Base-by-base conservation (phyloP, 2,888 invertebrate species). In the Tanytarsus gracilentus region DNA sequence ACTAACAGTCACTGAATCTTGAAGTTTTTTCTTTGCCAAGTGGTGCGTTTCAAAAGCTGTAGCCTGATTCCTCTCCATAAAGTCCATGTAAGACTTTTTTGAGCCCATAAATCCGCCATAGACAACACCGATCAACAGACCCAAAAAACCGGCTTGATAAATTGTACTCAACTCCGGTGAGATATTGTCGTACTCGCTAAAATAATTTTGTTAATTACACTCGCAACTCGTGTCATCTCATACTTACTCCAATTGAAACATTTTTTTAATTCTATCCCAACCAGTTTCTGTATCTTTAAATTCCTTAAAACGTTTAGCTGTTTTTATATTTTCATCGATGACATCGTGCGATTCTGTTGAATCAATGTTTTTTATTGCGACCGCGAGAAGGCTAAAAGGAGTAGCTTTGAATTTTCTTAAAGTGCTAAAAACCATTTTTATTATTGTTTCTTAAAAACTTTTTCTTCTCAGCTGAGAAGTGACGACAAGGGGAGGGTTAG, bases 31-130 rank as follows among this genome's bases (percentile, higher is more conserved):
- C 82, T 86, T 84, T 3, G 88, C 88, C 58, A 86, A 80, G 6
- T 79, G 69, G 63, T 83, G 83, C 55, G 78, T 78, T 53, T 72
- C 73, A 69, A 83, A 88, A 53, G 78, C 76, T 3, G 86, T 83
- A 7, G 86, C 88, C 74, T 86, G 80, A 72, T 88, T 87, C 64
- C 77, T 84, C 69, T 81, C 81, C 70, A 88, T 80, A 65, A 87
- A 88, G 66, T 81, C 76, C 40, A 81, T 63, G 66, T 84, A 85
- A 1, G 84, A 78, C 3, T 69, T 68, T 65, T 79, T 76, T 9
- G 85, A 82, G 64, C 76, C 72, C 2, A 77, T 68, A 66, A 84
- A 75, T 25, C 86, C 86, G 11, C 55, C 55, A 67, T 83, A 77
- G 44, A 80, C 64, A 0, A 76, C 82, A 14, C 88, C 89, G 21